Base-by-base conservation (phyloP, 2,888 invertebrate species). In the Barypeithes pellucidus region DNA sequence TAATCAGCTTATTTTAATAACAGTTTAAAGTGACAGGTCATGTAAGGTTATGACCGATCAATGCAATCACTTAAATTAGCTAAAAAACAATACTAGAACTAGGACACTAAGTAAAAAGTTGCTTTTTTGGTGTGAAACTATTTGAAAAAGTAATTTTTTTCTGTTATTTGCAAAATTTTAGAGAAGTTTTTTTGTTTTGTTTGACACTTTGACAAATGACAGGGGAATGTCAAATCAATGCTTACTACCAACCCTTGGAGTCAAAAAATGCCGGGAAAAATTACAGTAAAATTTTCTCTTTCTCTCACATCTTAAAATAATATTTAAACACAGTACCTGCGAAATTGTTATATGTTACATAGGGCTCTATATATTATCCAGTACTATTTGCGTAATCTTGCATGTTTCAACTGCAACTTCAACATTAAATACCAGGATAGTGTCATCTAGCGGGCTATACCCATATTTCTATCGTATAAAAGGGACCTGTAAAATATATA, bases 21-120 rank as follows among this genome's bases (percentile, higher is more conserved):
- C 79, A 78, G 79, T 80, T 81, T 82, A 77, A 79, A 78, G 80
- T 83, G 82, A 82, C 82, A 83, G 84, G 82, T 84, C 84, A 83
- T 82, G 80, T 82, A 82, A 84, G 84, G 84, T 84, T 84, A 84
- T 82, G 82, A 78, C 80, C 80, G 73, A 70, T 74, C 78, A 74
- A 76, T 75, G 68, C 65, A 72, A 75, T 73, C 61, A 45, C 63
- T 52, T 69, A 57, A 62, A 70, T 63, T 29, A 39, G 18, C 62
- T 24, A 29, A 52, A 72, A 73, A 76, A 43, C 36, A 72, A 67
- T 71, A 66, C 54, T 69, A 65, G 45, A 62, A 33, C 45, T 47
- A 47, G 41, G 33, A 9, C 39, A 57, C 43, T 62, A 72, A 74
- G 14, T 22, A 47, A 70, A 70, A 74, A 68, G 71, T 54, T 36